A percentile compares a stretch with the other conserved stretches of the same genome.
Conservation (phyloP, 2,797 vertebrate genomes). For the Enoplosus armatus region DNA sequence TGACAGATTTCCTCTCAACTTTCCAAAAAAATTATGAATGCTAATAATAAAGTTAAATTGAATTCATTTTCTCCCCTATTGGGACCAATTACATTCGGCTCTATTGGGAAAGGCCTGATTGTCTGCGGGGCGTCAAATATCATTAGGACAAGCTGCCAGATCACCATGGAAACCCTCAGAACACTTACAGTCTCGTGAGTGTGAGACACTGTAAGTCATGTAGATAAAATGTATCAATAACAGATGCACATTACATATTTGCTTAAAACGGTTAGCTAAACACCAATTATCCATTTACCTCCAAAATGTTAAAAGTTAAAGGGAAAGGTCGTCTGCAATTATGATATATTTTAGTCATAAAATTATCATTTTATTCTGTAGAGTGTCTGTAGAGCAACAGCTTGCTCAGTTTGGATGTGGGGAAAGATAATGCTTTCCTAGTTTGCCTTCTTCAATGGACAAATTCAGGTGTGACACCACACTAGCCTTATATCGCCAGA, state of each 20-base stretch:
- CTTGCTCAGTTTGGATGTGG: neutral
- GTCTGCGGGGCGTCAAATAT: conserved; percentile 69
- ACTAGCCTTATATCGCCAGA: no score
- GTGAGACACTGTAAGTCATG: neutral
- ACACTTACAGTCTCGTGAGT: neutral
- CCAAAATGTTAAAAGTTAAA: neutral
- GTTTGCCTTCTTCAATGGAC: neutral
- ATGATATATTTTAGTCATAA: neutral
- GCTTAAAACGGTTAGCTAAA: neutral
- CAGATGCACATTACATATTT: neutral
- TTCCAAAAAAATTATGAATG: conserved; percentile 68
- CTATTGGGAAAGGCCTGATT: conserved; percentile 62
- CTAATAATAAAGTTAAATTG: conserved; percentile 78
- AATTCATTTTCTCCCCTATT: conserved; percentile 75
- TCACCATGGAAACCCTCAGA: conserved; percentile 59
- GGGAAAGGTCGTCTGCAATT: neutral
- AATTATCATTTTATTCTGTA: no score
- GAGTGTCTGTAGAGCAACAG: neutral
- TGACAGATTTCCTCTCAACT: conserved; percentile 66
- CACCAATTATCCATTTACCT: neutral
- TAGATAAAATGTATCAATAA: neutral
- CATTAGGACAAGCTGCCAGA: conserved; percentile 56
- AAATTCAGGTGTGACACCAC: neutral
- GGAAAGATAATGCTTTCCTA: neutral
- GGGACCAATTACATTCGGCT: conserved; percentile 72